These are phyloP conservation scores for Crossaster papposus DNA, from an alignment of 53 echinoderm and acorn worm genomes.

Conservation along the genomic window DNA sequence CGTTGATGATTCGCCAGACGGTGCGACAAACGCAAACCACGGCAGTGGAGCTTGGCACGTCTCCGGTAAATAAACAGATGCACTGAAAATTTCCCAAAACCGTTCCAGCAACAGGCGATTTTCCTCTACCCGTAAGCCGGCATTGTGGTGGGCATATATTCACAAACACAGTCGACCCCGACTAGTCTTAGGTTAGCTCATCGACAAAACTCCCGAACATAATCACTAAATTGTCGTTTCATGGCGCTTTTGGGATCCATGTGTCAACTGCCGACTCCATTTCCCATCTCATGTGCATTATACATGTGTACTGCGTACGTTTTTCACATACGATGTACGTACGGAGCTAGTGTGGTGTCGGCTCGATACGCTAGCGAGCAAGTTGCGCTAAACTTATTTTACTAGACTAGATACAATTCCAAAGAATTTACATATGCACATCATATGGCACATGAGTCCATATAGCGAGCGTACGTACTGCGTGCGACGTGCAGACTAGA, in stretches of 20 bases:
- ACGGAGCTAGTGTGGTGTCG: too few species aligned
- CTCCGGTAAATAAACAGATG: slow-evolving; percentile 43
- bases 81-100: slow-evolving; percentile 27
- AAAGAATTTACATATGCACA: too few species aligned
- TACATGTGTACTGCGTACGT: not conserved
- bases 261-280: slow-evolving; percentile 17
- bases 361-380: too few species aligned
- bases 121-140: slow-evolving; percentile 52
- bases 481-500: too few species aligned
- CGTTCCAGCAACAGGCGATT: slow-evolving; percentile 37
- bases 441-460: too few species aligned
- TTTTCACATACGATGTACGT: too few species aligned
- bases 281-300: not conserved
- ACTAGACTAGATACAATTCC: too few species aligned
- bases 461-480: too few species aligned
- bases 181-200: not conserved
- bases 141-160: slow-evolving; percentile 35
- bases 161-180: slow-evolving; percentile 17
- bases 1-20: not conserved
- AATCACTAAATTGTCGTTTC: not conserved
- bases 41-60: not conserved
- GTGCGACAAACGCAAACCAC: slow-evolving; percentile 7
- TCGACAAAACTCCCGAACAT: not conserved
- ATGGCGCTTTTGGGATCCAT: not conserved
- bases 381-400: too few species aligned